A percentile compares a stretch with the other conserved stretches of the same genome.
phyloP scores from a whole-genome alignment of 1,140 invertebrate genomes.

The Nymphalis io region DNA sequence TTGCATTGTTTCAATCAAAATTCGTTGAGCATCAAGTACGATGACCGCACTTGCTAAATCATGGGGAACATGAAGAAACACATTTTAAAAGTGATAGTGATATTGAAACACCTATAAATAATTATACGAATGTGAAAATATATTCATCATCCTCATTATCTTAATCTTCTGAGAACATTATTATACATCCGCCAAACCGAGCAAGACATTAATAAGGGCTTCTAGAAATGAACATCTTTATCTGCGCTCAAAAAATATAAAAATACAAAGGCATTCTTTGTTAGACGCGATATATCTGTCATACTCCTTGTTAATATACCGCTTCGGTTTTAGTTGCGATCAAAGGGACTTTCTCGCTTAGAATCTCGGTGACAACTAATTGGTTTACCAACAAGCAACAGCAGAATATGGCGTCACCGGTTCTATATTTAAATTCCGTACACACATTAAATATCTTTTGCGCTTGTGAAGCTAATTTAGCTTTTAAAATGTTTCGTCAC shows the following conservation, averaged over 20 bases:
- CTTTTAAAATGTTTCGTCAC: constrained; percentile 63
- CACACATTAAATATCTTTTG: constrained; percentile 49
- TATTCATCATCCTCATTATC: constrained; percentile 23
- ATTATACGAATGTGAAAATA: constrained; percentile 3
- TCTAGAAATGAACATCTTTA: constrained; percentile 39
- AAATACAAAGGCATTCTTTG: constrained; percentile 52
- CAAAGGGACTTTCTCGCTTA: constrained; percentile 57
- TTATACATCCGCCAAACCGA: constrained; percentile 30
- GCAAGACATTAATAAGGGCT: constrained; percentile 26
- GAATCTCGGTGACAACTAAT: constrained; percentile 67
- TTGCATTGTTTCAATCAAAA: constrained; percentile 73
- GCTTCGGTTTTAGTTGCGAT: constrained; percentile 66
- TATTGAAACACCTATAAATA: not conserved
- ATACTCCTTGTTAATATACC: constrained; percentile 64
- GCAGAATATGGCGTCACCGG: constrained; percentile 47
- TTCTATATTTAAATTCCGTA: constrained; percentile 48
- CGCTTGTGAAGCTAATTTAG: constrained; percentile 55
- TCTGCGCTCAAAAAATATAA: constrained; percentile 32
- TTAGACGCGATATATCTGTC: constrained; percentile 68
- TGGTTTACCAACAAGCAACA: constrained; percentile 55
- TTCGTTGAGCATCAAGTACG: constrained; percentile 68
- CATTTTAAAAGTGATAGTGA: not conserved
- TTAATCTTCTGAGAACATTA: constrained; percentile 30
- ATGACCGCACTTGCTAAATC: constrained; percentile 69
- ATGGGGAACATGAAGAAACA: constrained; percentile 51